phyloP scores from a whole-genome alignment of 2,113 vertebrate genomes.

The Rhodinocichla rosea region DNA sequence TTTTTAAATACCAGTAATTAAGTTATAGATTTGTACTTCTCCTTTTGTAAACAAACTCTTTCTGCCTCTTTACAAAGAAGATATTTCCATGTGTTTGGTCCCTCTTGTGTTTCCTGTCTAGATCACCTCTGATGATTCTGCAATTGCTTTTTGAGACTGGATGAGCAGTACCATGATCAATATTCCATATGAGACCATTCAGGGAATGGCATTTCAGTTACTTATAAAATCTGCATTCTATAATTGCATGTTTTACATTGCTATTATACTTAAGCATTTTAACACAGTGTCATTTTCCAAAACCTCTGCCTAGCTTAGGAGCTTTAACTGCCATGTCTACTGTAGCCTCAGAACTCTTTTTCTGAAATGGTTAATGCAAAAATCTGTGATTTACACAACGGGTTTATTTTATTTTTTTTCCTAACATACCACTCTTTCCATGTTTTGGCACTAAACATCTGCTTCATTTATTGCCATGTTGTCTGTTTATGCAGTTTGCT shows the following conservation, averaged over 20 bases:
- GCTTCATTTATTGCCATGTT: background rate
- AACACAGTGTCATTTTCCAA: background rate
- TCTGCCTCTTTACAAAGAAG: background rate
- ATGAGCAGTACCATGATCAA: background rate
- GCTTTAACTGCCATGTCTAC: background rate
- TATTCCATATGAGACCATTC: background rate
- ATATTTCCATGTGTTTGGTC: background rate
- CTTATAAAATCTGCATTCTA: background rate
- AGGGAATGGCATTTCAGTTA: background rate
- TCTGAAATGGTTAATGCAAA: background rate
- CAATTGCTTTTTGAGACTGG: background rate
- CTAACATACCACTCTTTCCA: background rate
- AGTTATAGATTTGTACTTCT: background rate
- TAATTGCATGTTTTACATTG: background rate
- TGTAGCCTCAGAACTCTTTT: background rate
- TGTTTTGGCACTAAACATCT: background rate
- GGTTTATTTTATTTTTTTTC: background rate
- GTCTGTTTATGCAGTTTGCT: background rate
- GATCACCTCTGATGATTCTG: background rate
- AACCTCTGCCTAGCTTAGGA: background rate
- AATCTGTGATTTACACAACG: background rate
- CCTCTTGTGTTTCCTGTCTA: background rate
- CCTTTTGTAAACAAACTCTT: background rate
- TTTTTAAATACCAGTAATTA: conserved; percentile 41
- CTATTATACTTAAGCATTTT: background rate